Base-by-base conservation (phyloP, 2,113 vertebrate species). In the Platysteira castanea region DNA sequence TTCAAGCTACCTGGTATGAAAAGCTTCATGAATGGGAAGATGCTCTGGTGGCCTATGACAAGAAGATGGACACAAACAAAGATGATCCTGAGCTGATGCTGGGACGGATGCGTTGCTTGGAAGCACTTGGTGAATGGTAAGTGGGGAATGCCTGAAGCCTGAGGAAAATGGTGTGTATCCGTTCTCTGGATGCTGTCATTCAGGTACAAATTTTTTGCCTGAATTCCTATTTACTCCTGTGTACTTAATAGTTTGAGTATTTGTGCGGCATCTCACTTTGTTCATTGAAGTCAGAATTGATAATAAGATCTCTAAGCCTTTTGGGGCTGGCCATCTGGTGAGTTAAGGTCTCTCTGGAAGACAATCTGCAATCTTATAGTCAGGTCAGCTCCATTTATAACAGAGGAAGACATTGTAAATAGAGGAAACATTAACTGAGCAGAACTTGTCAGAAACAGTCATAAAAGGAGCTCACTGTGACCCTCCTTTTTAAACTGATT, bases 1-100 rank as follows among this genome's bases (percentile, higher is more conserved):
- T 99, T 97, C 99, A 99, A 96, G 99, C 99, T 83, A 99, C 99
- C 52, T 99, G 99, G 99, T 99, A 99, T 61, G 99, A 99, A 97
- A 99, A 99, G 71, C 98, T 99, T 7, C 99, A 99, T 4, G 99
- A 99, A 87, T 99, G 99, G 99, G 99, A 99, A 91, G 99, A 99
- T 88, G 99, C 99, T 23, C 97, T 99, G 50, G 98, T 99, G 21
- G 99, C 99, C 50, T 99, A 99, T 10, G 99, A 99, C 95, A 99
- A 99, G 97, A 99, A 99, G 94, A 99, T 99, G 63, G 99, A 99
- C 97, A 99, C 99, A 92, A 99, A 99, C 98, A 99, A 99, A 97
- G 99, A 99, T 30, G 99, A 99, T 77, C 99, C 99, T 1, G 99
- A 99, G 97, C 98, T 99, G 87, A 99, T 99, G 97, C 98, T 99